Base-by-base conservation (phyloP, 2,888 invertebrate species). In the Acleris laterana region DNA sequence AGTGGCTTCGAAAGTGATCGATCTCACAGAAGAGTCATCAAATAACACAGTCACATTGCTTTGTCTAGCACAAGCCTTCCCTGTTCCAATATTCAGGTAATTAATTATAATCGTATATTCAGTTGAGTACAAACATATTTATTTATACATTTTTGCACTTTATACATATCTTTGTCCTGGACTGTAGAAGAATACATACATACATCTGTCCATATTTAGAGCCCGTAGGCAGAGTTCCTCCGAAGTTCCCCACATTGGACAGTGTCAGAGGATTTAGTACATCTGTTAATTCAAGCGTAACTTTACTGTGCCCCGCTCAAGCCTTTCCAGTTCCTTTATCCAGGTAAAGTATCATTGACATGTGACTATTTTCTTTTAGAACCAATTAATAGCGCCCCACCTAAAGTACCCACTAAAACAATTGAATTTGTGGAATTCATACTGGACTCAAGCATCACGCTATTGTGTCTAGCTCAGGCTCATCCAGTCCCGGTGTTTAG, bases 241-340 rank as follows among this genome's bases (percentile, higher is more conserved):
- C 95, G 74, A 96, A 96, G 93, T 96, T 96, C 85, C 95, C 96
- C 68, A 94, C 95, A 60, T 88, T 94, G 91, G 96, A 96, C 91
- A 95, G 93, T 78, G 89, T 92, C 86, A 94, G 93, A 85, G 93
- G 93, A 72, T 93, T 94, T 81, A 89, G 85, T 82, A 85, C 90
- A 71, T 74, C 80, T 72, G 76, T 90, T 82, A 93, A 88, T 78
- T 92, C 90, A 92, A 95, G 93, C 88, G 90, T 94, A 83, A 94
- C 93, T 84, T 84, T 95, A 77, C 85, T 95, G 78, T 96, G 96
- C 84, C 95, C 95, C 61, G 96, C 96, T 72, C 96, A 96, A 90
- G 95, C 95, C 51, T 94, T 93, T 79, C 95, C 95, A 72, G 90
- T 94, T 68, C 95, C 95, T 71, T 82, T 90, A 67, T 95, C 93